phyloP scores from a whole-genome alignment of 2,888 invertebrate genomes.

The Macropis europaea region DNA sequence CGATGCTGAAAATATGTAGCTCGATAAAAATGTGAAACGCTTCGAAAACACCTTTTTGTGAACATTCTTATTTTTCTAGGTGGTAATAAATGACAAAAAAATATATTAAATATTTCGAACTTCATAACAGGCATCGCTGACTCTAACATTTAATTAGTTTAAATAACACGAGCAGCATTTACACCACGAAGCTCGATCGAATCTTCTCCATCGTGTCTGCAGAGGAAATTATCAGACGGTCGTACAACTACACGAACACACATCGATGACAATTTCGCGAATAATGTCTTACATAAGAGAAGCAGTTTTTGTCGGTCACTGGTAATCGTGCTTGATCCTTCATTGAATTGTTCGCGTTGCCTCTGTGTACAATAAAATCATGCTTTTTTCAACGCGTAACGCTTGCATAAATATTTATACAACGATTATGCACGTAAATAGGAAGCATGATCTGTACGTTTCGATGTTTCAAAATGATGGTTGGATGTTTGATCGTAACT shows the following conservation, averaged over 20 bases:
- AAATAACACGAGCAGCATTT: neutral
- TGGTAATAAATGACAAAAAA: no score
- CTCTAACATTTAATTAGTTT: no score
- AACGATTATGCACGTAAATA: neutral
- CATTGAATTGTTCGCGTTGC: neutral
- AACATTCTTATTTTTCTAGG: no score
- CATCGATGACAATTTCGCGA: conserved; percentile 16
- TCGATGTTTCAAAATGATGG: neutral
- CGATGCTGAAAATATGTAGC: no score
- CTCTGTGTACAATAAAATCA: neutral
- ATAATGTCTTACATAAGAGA: conserved; percentile 39
- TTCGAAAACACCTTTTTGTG: no score
- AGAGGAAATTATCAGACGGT: conserved; percentile 3
- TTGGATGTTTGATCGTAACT: neutral
- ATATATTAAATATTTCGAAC: no score
- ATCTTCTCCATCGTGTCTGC: conserved; percentile 13
- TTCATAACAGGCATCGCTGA: no score
- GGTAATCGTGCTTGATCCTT: neutral
- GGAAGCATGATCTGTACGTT: neutral
- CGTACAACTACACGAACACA: conserved; percentile 1
- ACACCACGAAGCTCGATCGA: conserved; percentile 10
- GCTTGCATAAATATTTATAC: conserved; percentile 4
- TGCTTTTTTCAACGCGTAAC: neutral
- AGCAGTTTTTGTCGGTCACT: conserved; percentile 14
- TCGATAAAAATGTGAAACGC: no score